Conservation (phyloP, 2,888 invertebrate genomes). For the Cacoxenus indagator region DNA sequence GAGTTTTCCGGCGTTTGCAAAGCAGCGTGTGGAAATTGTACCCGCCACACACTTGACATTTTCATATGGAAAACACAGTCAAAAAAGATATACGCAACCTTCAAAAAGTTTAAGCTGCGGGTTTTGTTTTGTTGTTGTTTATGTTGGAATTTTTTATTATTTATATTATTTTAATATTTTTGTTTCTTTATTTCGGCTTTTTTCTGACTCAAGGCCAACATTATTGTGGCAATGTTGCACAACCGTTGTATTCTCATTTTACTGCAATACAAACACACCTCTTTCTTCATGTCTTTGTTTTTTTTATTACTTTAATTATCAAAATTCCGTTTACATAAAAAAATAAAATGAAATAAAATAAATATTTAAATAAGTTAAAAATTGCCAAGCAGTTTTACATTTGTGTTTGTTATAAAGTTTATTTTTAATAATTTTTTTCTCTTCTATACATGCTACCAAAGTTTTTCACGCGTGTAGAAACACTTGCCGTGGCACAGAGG, state of each 20-base stretch:
- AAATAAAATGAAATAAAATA: not conserved
- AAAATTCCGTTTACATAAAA: not conserved
- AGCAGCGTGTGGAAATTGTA: too few relatives aligned
- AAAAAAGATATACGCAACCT: conserved; percentile 24
- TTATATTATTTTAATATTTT: not conserved
- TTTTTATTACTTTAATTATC: not conserved
- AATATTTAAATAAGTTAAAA: not conserved
- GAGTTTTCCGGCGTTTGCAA: too few relatives aligned
- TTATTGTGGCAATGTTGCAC: conserved; percentile 16
- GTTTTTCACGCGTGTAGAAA: too few relatives aligned
- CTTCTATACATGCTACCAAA: not conserved
- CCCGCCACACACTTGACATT: too few relatives aligned
- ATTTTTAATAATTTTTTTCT: not conserved
- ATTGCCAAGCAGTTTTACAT: not conserved
- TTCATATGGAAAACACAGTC: conserved; percentile 39
- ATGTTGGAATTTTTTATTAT: not conserved
- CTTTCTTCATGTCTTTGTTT: not conserved
- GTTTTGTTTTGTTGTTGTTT: not conserved
- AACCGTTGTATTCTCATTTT: not conserved
- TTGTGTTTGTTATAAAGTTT: conserved; percentile 1
- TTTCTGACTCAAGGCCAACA: conserved; percentile 20
- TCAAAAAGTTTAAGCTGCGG: conserved; percentile 12
- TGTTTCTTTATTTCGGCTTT: conserved; percentile 16
- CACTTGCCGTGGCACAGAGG: too few relatives aligned
- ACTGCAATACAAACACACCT: not conserved